Base-by-base conservation (phyloP, 2,797 vertebrate species). In the Mormyrus proboscirostris region DNA sequence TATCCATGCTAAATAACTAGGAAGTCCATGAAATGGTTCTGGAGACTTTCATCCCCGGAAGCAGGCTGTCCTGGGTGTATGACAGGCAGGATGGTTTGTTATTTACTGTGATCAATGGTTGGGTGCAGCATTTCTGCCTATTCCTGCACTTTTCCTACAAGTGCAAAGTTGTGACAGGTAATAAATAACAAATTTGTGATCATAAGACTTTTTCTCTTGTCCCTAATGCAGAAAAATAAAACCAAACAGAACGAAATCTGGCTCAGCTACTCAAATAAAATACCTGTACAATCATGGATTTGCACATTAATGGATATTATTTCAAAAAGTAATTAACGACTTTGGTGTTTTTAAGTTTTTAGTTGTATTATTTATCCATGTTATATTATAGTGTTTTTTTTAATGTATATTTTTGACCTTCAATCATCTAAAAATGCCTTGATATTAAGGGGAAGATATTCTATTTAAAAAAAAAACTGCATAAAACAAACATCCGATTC, bases 151-250 rank as follows among this genome's bases (percentile, higher is more conserved):
- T 85, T 85, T 53, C 4, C 22, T 53, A 47, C 83, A 85, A 85
- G 10, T 85, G 83, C n/a, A 85, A 85, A 51, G n/a, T 82, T 82
- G 19, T 85, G 83, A 53, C 49, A 51, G 83, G 83, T 53, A 85
- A 85, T 85, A 85, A 85, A 85, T 85, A 85, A 47, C 16, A 82
- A 51, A 85, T 85, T 85, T 85, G 49, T 85, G 53, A 85, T 51
- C 38, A 85, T 85, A 85, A 50, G 10, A 51, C 49, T 16, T 50
- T 85, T 53, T 51, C 22, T 50, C 49, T 49, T 84, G 38, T 79
- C 33, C 7, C 16, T 79, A 79, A 49, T 84, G 9, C 47, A 84
- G 44, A 84, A 51, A 79, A 44, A 41, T 44, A 79, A 47, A 16
- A 79, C 29, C 12, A 41, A 76, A 76, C 14, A 19, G 69, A 76